Evolutionary conservation across 2,797 vertebrate genomes (phyloP).

Genomic region (Cossypha niveicapilla): DNA sequence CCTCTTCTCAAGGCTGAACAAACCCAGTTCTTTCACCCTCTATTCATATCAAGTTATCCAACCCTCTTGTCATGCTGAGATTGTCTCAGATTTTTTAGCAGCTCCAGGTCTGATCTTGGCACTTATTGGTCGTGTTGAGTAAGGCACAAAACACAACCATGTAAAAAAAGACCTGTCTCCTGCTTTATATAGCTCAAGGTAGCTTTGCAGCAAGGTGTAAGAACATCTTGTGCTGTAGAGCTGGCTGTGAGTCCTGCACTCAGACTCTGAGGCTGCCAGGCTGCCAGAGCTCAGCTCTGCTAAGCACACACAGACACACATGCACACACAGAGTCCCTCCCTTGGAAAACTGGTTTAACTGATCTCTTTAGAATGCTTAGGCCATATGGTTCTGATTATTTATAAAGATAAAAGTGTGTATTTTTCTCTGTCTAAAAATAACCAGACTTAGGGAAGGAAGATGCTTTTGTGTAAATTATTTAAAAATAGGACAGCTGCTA

Average conservation of each 20-base stretch:
- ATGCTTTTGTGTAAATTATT: slow-evolving; percentile 36
- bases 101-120: background rate
- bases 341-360: background rate
- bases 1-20: background rate
- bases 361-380: slow-evolving; percentile 12
- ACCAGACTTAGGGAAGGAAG: slow-evolving; percentile 4
- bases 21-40: background rate
- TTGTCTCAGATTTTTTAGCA: background rate
- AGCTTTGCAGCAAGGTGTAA: background rate
- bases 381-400: slow-evolving; percentile 61
- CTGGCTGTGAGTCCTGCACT: background rate
- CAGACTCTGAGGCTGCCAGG: background rate
- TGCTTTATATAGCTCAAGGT: background rate
- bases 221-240: background rate
- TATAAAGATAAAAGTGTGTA: slow-evolving; percentile 21
- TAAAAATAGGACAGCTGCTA: slow-evolving; percentile 32
- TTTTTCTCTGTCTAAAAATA: slow-evolving; percentile 48
- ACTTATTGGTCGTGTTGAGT: background rate
- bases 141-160: background rate
- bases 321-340: background rate
- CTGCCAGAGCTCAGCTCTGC: background rate
- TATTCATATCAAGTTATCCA: background rate
- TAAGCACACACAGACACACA: background rate
- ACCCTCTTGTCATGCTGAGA: background rate
- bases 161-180: background rate